Base-by-base conservation (phyloP, 1,140 invertebrate species). In the Zaprionus ornatus region DNA sequence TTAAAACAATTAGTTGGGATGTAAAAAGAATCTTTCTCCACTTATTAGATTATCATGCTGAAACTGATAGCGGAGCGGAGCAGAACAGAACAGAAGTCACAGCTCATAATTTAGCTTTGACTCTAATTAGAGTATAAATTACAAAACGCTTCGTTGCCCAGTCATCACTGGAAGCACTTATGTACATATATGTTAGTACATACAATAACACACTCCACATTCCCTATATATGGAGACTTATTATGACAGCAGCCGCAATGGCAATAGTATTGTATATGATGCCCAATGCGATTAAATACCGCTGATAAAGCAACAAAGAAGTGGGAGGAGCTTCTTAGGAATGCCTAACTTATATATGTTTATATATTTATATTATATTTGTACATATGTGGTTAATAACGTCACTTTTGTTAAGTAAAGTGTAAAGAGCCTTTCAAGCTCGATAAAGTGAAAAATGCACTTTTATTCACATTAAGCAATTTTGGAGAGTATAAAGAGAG, bases 251-350 rank as follows among this genome's bases (percentile, higher is more conserved):
- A 23, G 23, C 13, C n/a, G 19, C 7, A 35, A 48, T 32, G 21
- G 57, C 19, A 32, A 52, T 56, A 29, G 40, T 59, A 52, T 56
- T 23, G 40, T 59, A 35, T 50, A 56, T 73, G 63, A 72, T 66
- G 50, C 45, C 63, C 42, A 69, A 42, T 62, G 32, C 42, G 68
- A 73, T 77, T 77, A 76, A 48, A 61, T 50, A 54, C 35, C 68
- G 25, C 67, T 73, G 77, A 79, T 79, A 80, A 80, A 45, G 42
- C 45, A 63, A 79, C 68, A 72, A 79, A 77, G 57, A 59, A 79
- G 55, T 70, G 40, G 67, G 55, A 57, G 48, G 42, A 56, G 50
- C 40, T 60, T 50, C 67, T 60, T 23, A 42, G 64, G 35, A 71
- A 40, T 57, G 54, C 40, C 48, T n/a, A 56, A 56, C 23, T 32